A percentile compares a stretch with the other conserved stretches of the same genome.
Evolutionary conservation across 2,888 invertebrate species (phyloP).

Genomic region (Prosapia bicincta): DNA sequence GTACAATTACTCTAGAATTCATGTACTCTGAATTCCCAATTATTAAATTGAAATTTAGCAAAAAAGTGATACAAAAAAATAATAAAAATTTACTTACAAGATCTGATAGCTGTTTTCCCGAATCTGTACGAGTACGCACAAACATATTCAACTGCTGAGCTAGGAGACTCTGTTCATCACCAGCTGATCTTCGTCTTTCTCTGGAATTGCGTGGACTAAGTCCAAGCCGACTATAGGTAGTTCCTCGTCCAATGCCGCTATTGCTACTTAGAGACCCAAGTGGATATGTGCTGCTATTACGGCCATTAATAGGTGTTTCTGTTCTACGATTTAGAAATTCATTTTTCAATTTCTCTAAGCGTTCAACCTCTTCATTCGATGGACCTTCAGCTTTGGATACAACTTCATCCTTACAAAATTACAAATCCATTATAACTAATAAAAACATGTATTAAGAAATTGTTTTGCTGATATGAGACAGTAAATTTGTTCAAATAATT

Average conservation of each 20-base stretch:
- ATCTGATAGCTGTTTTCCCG: conserved; percentile 83
- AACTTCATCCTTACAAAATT: conserved; percentile 58
- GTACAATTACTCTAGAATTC: too few relatives aligned
- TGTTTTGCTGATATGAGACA: too few relatives aligned
- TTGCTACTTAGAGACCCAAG: conserved; percentile 44
- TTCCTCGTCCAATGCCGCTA: conserved; percentile 29
- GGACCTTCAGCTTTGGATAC: conserved; percentile 62
- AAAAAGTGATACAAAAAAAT: too few relatives aligned
- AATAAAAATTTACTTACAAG: conserved; percentile 50
- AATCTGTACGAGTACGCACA: conserved; percentile 78
- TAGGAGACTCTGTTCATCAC: conserved; percentile 68
- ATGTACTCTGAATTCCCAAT: too few relatives aligned
- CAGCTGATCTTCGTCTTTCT: conserved; percentile 76
- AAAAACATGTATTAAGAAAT: too few relatives aligned
- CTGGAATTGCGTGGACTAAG: conserved; percentile 47
- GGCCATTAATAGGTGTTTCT: conserved; percentile 18
- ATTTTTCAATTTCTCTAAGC: conserved; percentile 54
- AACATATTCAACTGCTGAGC: conserved; percentile 63
- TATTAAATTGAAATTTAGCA: too few relatives aligned
- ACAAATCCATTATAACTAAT: background rate
- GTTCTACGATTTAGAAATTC: conserved; percentile 43
- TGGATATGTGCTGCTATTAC: conserved; percentile 42
- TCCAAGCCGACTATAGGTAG: conserved; percentile 22
- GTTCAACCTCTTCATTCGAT: conserved; percentile 56
- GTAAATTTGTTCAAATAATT: too few relatives aligned